phyloP scores from a whole-genome alignment of 1,140 invertebrate species.

The Tenebrio molitor region DNA sequence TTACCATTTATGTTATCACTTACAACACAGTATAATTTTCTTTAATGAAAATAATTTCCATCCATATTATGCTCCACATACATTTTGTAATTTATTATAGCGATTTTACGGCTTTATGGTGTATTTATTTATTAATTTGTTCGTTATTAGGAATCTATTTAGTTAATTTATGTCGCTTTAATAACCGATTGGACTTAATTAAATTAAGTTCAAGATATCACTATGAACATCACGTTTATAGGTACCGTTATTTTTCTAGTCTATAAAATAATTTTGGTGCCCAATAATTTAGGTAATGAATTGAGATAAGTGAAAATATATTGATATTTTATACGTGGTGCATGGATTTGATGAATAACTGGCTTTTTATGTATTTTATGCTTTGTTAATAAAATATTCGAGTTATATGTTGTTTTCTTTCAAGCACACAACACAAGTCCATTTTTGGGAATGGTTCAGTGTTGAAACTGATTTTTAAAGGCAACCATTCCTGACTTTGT shows the following conservation, averaged over 20 bases:
- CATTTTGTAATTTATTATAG: too few relatives aligned
- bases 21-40: too few relatives aligned
- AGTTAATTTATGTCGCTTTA: background rate
- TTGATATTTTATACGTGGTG: background rate
- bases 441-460: too few relatives aligned
- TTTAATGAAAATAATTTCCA: too few relatives aligned
- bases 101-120: too few relatives aligned
- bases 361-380: slow-evolving; percentile 2
- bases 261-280: background rate
- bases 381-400: background rate
- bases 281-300: background rate
- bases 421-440: too few relatives aligned
- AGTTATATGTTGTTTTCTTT: background rate
- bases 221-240: background rate
- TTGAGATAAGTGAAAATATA: background rate
- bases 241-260: background rate
- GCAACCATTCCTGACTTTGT: too few relatives aligned
- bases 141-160: slow-evolving; percentile 1
- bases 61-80: too few relatives aligned
- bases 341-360: background rate
- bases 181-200: too few relatives aligned
- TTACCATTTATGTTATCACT: too few relatives aligned
- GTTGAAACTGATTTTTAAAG: too few relatives aligned
- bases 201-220: background rate
- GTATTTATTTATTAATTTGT: too few relatives aligned